These are phyloP conservation scores for Cephonodes hylas DNA, from an alignment of 2,888 invertebrate species.

Conservation along the genomic window DNA sequence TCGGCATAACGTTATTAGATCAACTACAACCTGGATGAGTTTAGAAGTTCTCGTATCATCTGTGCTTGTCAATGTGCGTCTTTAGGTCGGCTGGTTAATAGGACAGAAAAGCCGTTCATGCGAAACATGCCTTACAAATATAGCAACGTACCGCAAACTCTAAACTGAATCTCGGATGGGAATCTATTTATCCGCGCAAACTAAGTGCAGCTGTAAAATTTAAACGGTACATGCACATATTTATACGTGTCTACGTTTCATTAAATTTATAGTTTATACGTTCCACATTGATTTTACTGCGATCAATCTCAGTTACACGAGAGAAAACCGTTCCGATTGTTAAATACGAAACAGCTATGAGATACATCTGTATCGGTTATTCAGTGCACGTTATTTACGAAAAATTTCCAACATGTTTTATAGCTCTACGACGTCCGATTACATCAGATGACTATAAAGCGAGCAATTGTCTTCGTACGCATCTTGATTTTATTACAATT, in stretches of 20 bases:
- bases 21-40: slow-evolving; percentile 43
- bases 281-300: neutral
- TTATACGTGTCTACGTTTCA: neutral
- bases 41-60: slow-evolving; percentile 42
- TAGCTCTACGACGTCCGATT: slow-evolving; percentile 8
- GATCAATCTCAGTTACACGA: neutral
- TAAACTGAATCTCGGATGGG: neutral
- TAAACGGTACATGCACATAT: neutral
- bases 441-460: slow-evolving; percentile 6
- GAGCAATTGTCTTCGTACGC: neutral
- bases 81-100: slow-evolving; percentile 57
- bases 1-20: slow-evolving; percentile 39
- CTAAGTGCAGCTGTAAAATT: neutral
- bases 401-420: neutral
- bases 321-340: neutral
- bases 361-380: slow-evolving; percentile 1
- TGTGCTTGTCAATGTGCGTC: slow-evolving; percentile 42
- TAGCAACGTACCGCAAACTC: neutral
- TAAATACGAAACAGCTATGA: neutral
- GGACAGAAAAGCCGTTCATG: slow-evolving; percentile 59
- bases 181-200: neutral
- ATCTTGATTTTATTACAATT: neutral
- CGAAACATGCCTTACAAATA: slow-evolving; percentile 28
- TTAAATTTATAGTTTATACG: neutral
- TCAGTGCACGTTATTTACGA: neutral